Evolutionary conservation across 2,888 invertebrate species (phyloP), one percentile per base, ranked within the genome.

Genomic region (Opisthograptis luteolata): DNA sequence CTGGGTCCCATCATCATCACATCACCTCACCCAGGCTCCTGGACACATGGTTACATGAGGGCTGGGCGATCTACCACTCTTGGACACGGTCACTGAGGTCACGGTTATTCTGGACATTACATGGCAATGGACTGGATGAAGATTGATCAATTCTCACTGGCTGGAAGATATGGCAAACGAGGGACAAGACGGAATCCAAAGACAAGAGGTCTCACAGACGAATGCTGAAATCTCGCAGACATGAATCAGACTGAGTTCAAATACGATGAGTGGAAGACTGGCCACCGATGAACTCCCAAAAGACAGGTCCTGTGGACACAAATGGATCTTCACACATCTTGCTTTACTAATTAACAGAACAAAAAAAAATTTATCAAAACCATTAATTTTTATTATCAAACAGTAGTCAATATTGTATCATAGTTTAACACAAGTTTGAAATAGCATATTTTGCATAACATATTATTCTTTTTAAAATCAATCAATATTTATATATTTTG

Each of bases 21-120:
- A 87, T 84, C 84, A 76, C 70, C 76, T 82, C 86, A 85, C 74
- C 76, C 87, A 87, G 83, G 86, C 79, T 70, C 72, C 68, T 65
- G 74, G 79, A 79, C 72, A 68, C 68, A 69, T 70, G 69, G 64
- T 66, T 41, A 49, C 55, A 58, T 65, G 74, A 78, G 79, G 79
- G 75, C 73, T 74, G 73, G 71, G 70, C 68, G 65, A 67, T 65
- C 69, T 49, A 55, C 62, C 66, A 64, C 55, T 35, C 39, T n/a
- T n/a, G 52, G 60, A 55, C 59, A 34, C 15, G 28, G 32, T 15
- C 32, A 32, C 30, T 47, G 52, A 52, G 43, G 49, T 24, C 48
- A 49, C 42, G 41, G 48, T 32, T 39, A 17, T 37, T 27, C 35
- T 40, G 44, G 53, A 53, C 46, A 39, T 42, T 46, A 58, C 49